Percentiles rank a stretch among this genome's conserved stretches.
These are phyloP conservation scores for Platysteira castanea DNA, from an alignment of 2,113 vertebrate genomes.

Conservation along the genomic window DNA sequence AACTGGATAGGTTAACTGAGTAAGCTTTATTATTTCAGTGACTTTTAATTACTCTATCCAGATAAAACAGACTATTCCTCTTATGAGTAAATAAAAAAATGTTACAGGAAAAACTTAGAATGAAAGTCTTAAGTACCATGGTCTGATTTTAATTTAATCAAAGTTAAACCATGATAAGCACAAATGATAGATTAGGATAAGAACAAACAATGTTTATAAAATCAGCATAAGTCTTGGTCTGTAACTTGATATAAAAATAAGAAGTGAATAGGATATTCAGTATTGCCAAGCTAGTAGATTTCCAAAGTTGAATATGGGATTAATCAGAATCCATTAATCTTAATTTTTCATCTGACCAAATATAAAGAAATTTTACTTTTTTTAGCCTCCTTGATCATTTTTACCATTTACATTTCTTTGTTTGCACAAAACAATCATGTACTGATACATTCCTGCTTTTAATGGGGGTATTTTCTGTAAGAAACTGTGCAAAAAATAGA, in stretches of 20 bases:
- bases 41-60: not conserved
- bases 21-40: not conserved
- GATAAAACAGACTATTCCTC: not conserved
- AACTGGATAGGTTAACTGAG: not conserved
- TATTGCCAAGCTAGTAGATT: not conserved
- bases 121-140: not conserved
- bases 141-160: not conserved
- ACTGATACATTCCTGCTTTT: not conserved
- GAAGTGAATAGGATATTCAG: not conserved
- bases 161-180: not conserved
- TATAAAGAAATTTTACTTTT: not conserved
- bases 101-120: not conserved
- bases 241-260: not conserved
- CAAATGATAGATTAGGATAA: not conserved
- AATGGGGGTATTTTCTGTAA: not conserved
- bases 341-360: not conserved
- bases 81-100: not conserved
- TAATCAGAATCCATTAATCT: not conserved
- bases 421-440: not conserved
- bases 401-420: not conserved
- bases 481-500: not conserved
- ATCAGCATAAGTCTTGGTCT: not conserved
- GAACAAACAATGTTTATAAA: not conserved
- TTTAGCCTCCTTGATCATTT: not conserved
- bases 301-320: not conserved